Evolutionary conservation across 1,140 invertebrate genomes (phyloP), one percentile per base, ranked within the genome.

Genomic region (Chymomyza costata): DNA sequence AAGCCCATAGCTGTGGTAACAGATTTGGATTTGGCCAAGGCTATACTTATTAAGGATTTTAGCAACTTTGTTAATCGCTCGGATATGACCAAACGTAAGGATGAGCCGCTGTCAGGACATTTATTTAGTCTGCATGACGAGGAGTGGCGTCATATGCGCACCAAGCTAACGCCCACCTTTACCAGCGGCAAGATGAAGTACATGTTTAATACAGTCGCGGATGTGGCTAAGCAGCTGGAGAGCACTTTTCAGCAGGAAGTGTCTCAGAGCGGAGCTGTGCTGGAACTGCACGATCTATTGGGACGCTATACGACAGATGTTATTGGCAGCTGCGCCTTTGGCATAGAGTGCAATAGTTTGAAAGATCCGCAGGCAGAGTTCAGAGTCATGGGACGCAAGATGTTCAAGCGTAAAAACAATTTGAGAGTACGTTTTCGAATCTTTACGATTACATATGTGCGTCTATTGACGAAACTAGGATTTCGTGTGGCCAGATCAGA

Each of bases 281-380:
- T 67, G 17, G 59, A 80, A 13, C 21, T 80, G 16, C 40, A 59
- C 2, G 62, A 67, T n/a, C 44, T 78, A 8, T 31, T 64, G 16
- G 54, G 64, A 3, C 41, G 63, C 32, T 85, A 50, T 19, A 68
- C 63, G 0, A 50, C 61, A 3, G 74, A 82, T 41, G 58, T 65
- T 0, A 89, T 91, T 17, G 89, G 87, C 0, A 88, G 86, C 19
- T 87, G 89, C 11, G 89, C 87, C 6, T 90, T 90, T 74, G 90
- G 90, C 0, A 85, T 91, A 0, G 85, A 90, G 16, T 87, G 87
- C 51, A 87, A 90, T 43, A 86, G 87, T 25, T 40, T 67, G 1
- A 34, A 46, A 11, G 82, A 88, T 64, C 69, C 86, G 0, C 71
- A 89, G 10, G 85, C 87, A 0, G 85, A 88, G 58, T 90, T 91